Percentiles rank a stretch among this genome's conserved stretches.
phyloP scores from a whole-genome alignment of 2,113 vertebrate species.

The Prunella himalayana region DNA sequence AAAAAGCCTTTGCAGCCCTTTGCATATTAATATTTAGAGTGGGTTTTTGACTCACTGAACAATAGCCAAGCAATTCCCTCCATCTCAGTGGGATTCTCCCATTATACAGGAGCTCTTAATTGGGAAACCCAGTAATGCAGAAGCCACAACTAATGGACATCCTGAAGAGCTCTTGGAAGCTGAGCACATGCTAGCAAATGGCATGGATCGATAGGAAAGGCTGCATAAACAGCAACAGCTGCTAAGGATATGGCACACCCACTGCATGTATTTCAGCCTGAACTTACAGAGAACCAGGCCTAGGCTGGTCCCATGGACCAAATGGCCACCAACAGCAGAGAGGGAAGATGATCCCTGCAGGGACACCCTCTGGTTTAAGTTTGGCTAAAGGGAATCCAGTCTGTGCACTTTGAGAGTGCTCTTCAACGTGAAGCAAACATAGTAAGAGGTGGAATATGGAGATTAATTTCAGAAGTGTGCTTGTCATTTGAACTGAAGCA shows the following conservation, averaged over 20 bases:
- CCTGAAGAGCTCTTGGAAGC: background rate
- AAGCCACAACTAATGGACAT: background rate
- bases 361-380: background rate
- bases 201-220: background rate
- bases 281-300: background rate
- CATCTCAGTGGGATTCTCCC: background rate
- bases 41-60: background rate
- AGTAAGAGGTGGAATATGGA: background rate
- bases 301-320: background rate
- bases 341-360: background rate
- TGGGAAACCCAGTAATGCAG: background rate
- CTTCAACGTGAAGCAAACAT: fast-evolving
- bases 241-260: background rate
- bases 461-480: background rate
- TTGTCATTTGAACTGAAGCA: background rate
- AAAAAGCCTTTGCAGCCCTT: background rate
- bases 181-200: background rate
- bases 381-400: background rate
- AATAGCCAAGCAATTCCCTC: background rate
- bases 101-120: background rate
- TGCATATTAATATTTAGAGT: background rate
- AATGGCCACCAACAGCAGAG: background rate
- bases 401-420: background rate
- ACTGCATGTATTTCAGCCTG: background rate
- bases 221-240: background rate